Evolutionary conservation across 1,140 invertebrate species (phyloP).

Genomic region (Danaus melanippus): DNA sequence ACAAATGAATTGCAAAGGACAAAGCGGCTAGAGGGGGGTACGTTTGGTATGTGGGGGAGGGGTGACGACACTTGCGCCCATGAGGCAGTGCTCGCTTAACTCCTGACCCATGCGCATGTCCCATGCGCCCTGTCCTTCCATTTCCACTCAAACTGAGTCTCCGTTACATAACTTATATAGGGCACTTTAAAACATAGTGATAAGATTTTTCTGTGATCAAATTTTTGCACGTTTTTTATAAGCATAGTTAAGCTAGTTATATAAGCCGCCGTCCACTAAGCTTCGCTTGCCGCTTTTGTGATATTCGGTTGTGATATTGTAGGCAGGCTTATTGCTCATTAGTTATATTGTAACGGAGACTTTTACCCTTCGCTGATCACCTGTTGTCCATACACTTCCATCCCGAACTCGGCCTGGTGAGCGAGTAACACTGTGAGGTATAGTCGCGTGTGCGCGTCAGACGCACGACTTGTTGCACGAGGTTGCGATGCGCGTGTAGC

Average conservation of each 20-base stretch:
- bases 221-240: constrained; percentile 67
- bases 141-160: constrained; percentile 49
- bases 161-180: constrained; percentile 60
- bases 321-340: constrained; percentile 63
- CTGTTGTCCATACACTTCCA: constrained; percentile 39
- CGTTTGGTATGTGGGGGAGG: constrained; percentile 25
- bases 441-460: constrained; percentile 24
- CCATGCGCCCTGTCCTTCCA: constrained; percentile 39
- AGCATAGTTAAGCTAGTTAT: constrained; percentile 60
- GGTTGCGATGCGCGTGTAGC: constrained; percentile 49
- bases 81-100: constrained; percentile 63
- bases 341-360: constrained; percentile 33
- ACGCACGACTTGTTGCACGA: constrained; percentile 47
- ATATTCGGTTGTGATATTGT: constrained; percentile 70
- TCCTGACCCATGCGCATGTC: constrained; percentile 61
- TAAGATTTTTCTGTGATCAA: constrained; percentile 69
- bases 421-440: constrained; percentile 20
- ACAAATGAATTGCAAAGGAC: constrained; percentile 20
- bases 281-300: constrained; percentile 70
- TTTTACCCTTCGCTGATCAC: constrained; percentile 26
- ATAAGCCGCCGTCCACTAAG: constrained; percentile 69
- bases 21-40: constrained; percentile 26
- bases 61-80: constrained; percentile 23
- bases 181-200: constrained; percentile 54
- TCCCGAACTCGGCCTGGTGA: constrained; percentile 26